phyloP scores from a whole-genome alignment of 2,888 invertebrate species.

The Cristatella mucedo region DNA sequence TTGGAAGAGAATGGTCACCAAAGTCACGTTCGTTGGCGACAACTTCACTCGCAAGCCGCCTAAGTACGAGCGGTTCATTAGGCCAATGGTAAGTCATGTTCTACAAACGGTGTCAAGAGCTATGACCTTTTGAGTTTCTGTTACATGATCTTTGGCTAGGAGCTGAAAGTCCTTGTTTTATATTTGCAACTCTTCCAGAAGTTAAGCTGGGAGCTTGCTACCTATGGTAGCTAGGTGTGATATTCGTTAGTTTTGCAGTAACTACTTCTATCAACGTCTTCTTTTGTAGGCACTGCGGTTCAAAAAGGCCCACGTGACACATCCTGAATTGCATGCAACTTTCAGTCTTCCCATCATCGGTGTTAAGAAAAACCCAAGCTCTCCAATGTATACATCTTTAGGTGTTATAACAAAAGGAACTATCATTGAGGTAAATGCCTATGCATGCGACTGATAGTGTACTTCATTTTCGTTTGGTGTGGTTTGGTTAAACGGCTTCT shows the following conservation, averaged over 20 bases:
- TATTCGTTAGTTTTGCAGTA: too few relatives aligned
- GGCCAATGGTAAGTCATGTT: slow-evolving; percentile 62
- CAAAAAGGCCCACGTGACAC: slow-evolving; percentile 95
- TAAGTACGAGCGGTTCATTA: slow-evolving; percentile 91
- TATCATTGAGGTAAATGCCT: slow-evolving; percentile 56
- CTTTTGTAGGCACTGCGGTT: slow-evolving; percentile 55
- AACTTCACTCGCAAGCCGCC: slow-evolving; percentile 97
- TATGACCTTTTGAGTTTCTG: too few relatives aligned
- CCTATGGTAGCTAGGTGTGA: too few relatives aligned
- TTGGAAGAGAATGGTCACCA: slow-evolving; percentile 99
- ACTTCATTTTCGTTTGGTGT: not conserved
- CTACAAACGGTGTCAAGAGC: too few relatives aligned
- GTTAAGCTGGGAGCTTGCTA: too few relatives aligned
- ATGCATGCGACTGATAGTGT: not conserved
- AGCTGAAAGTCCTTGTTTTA: not conserved
- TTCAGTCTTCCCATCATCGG: slow-evolving; percentile 93
- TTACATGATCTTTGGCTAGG: slow-evolving; percentile 5
- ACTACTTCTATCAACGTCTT: too few relatives aligned
- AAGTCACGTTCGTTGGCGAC: slow-evolving; percentile 92
- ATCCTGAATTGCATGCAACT: slow-evolving; percentile 95
- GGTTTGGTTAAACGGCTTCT: too few relatives aligned
- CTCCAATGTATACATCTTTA: slow-evolving; percentile 84
- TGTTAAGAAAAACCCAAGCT: slow-evolving; percentile 96
- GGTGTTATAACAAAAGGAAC: slow-evolving; percentile 98
- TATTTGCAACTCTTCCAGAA: too few relatives aligned